Percentiles rank a stretch among this genome's conserved stretches.
phyloP scores from a whole-genome alignment of 2,888 invertebrate species.

The Camponotus fellah region DNA sequence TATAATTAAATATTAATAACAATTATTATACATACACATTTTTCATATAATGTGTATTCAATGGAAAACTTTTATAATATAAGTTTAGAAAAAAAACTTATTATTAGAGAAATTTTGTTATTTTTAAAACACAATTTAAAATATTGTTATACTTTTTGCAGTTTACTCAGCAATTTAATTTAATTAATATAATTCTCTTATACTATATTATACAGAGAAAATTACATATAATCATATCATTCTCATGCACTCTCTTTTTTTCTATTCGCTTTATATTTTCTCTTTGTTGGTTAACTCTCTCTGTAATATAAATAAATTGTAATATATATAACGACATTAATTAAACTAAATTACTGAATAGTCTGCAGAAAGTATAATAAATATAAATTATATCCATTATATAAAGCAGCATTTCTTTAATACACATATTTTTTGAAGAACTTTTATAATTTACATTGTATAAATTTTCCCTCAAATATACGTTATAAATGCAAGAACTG shows the following conservation, averaged over 20 bases:
- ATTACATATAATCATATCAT: neutral
- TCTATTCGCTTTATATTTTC: neutral
- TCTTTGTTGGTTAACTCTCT: neutral
- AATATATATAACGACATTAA: slow-evolving; percentile 7
- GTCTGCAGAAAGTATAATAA: neutral
- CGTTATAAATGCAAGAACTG: slow-evolving; percentile 28
- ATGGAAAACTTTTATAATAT: slow-evolving; percentile 24
- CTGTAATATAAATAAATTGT: neutral
- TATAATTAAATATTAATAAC: too few species aligned
- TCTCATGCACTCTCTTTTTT: neutral
- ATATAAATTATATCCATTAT: neutral
- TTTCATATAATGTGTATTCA: slow-evolving; percentile 13
- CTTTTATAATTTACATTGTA: slow-evolving; percentile 25
- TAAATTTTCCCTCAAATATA: slow-evolving; percentile 26
- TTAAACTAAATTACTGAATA: slow-evolving; percentile 17
- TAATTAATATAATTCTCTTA: slow-evolving; percentile 7
- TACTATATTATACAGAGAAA: neutral
- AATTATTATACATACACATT: too few species aligned
- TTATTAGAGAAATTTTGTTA: neutral
- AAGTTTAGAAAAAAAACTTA: slow-evolving; percentile 19
- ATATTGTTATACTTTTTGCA: slow-evolving; percentile 6
- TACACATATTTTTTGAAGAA: neutral
- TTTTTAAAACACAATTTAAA: neutral
- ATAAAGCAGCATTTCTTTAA: neutral
- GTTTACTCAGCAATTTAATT: neutral